Conservation (phyloP, 2,888 invertebrate genomes). For the Trichopria drosophilae region DNA sequence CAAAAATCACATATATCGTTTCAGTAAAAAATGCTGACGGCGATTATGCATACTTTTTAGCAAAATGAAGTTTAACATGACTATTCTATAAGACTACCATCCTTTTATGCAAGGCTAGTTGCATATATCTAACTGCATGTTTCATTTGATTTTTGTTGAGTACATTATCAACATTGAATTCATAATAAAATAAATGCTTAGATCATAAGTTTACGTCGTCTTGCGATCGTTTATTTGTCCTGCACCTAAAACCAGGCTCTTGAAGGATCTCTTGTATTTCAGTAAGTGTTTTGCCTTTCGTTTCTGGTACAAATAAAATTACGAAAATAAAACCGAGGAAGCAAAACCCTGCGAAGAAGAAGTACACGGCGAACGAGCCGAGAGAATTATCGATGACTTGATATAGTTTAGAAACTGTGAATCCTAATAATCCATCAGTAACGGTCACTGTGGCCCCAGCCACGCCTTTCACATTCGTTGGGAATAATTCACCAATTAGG, state of each 20-base stretch:
- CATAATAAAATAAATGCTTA: too few relatives aligned
- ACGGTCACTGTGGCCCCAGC: conserved; percentile 51
- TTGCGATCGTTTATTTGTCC: not conserved
- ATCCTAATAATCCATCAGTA: conserved; percentile 52
- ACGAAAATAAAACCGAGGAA: conserved; percentile 49
- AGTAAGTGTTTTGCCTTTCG: conserved; percentile 50
- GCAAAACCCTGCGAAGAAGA: conserved; percentile 49
- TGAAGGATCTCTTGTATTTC: conserved; percentile 50
- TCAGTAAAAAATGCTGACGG: too few relatives aligned
- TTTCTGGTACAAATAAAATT: conserved; percentile 49
- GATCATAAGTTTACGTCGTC: too few relatives aligned
- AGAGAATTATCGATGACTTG: conserved; percentile 44
- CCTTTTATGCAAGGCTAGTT: too few relatives aligned
- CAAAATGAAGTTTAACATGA: too few relatives aligned
- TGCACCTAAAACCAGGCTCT: conserved; percentile 10
- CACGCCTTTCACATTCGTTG: conserved; percentile 51
- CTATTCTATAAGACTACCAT: too few relatives aligned
- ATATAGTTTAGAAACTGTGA: conserved; percentile 51
- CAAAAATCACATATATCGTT: too few relatives aligned
- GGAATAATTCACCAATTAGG: conserved; percentile 53
- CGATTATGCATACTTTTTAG: too few relatives aligned
- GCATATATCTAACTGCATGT: too few relatives aligned
- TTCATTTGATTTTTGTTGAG: too few relatives aligned
- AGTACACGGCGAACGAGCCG: conserved; percentile 45
- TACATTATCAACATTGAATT: too few relatives aligned